phyloP scores from a whole-genome alignment of 2,797 vertebrate species.

The Tokudaia muenninki region DNA sequence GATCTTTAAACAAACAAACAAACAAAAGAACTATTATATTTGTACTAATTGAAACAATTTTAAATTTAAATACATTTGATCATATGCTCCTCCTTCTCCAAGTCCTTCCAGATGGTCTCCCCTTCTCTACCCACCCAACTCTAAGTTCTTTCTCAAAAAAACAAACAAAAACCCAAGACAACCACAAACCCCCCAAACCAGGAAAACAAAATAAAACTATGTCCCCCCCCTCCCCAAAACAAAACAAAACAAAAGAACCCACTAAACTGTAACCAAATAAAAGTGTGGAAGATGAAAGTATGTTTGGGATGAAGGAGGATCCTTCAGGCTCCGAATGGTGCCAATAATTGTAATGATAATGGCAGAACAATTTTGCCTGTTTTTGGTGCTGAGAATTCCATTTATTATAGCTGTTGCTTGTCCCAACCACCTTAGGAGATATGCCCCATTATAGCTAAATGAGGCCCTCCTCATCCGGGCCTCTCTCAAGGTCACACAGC shows the following conservation, averaged over 20 bases:
- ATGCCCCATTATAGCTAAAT: not conserved
- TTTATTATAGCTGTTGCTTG: not conserved
- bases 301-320: slow-evolving; percentile 16
- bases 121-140: not conserved
- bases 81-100: not conserved
- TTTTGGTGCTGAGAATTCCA: slow-evolving; percentile 15
- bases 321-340: not conserved
- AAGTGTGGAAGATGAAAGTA: slow-evolving; percentile 24
- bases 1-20: not conserved
- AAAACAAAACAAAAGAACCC: not conserved
- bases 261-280: not conserved
- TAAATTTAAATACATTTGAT: not conserved
- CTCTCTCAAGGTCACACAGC: slow-evolving; percentile 48
- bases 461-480: not conserved
- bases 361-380: slow-evolving; percentile 1
- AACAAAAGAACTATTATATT: not conserved
- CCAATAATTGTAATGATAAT: not conserved
- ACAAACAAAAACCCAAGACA: not conserved
- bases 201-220: not conserved
- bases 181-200: not conserved
- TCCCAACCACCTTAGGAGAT: slow-evolving; percentile 15
- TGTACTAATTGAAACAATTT: not conserved
- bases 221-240: not conserved
- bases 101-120: too few relatives aligned
- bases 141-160: not conserved